Evolutionary conservation across 2,888 invertebrate species (phyloP).

Genomic region (Cantharis flavilabris): DNA sequence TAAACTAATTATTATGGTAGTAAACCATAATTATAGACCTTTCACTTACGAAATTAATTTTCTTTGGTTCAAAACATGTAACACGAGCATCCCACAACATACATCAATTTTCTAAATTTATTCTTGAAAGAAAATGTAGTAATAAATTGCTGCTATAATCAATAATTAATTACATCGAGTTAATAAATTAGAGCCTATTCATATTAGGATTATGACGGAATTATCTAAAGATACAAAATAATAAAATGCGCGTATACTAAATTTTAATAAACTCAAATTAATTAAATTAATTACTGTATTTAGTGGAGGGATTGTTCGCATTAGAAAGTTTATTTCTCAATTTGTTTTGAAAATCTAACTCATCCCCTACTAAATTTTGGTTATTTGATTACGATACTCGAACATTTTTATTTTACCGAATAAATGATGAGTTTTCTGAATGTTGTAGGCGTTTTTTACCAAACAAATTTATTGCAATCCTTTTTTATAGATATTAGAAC

Average conservation of each 20-base stretch:
- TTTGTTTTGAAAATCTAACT: neutral
- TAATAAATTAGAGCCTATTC: neutral
- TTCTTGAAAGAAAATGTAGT: neutral
- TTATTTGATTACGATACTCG: neutral
- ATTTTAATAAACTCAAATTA: neutral
- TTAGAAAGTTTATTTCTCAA: neutral
- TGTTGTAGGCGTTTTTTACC: neutral
- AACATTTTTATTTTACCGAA: neutral
- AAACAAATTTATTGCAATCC: neutral
- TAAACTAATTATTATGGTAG: neutral
- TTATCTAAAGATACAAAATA: neutral
- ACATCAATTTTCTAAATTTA: neutral
- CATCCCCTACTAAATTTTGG: neutral
- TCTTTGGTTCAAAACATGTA: neutral
- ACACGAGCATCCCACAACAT: neutral
- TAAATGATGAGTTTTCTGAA: neutral
- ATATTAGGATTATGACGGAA: neutral
- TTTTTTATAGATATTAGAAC: neutral
- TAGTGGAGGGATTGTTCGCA: neutral
- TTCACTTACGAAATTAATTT: neutral
- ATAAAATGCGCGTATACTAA: neutral
- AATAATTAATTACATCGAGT: neutral
- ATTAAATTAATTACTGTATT: neutral
- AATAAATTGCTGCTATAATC: neutral
- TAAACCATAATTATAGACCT: neutral